Base-by-base conservation (phyloP, 64 coral and sea anemone genomes). In the Acropora tenuis region DNA sequence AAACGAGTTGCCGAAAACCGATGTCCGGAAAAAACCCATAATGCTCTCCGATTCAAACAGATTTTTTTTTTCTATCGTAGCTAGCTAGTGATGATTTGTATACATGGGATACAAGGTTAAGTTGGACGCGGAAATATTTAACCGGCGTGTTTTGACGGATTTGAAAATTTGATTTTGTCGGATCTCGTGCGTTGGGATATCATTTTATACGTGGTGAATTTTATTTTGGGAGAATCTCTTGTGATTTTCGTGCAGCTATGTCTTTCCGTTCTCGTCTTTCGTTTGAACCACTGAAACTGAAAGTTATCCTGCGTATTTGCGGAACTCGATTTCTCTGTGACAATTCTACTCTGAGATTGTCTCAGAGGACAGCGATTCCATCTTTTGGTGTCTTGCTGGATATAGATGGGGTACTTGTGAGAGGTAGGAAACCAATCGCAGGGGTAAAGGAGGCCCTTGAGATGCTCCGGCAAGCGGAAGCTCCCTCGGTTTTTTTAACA, bases 371-470 rank as follows among this genome's bases (percentile, higher is more conserved):
- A 0, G 72, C 75, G 43, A 41, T 77, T 18, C 78, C 67, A 8
- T 50, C 82, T 12, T 94, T 89, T 16, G 94, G 89, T 3, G 94
- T 95, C 61, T 92, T 95, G 73, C 80, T 91, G 12, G 94, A 95
- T 41, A 95, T 95, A 46, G 94, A 95, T 49, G 94, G 94, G 15
- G 94, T 95, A 16, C 89, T 95, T 52, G 41, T 95, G 43, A 86
- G 94, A 18, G 94, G 94, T 11, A 63, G 94, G 57, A 84, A 84
- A 6, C 46, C 89, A 9, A 92, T 95, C 43, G 69, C 89, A 42
- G 94, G 90, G 49, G 94, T 86, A 88, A 95, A 75, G 48, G 80
- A 84, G 73, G 89, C 94, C 13, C 46, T 95, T 57, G 68, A 92
- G 77, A 65, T 80, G 40, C 72, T 95, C 7, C 87, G 87, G 69